phyloP scores from a whole-genome alignment of 2,113 vertebrate genomes.

The Plestiodon gilberti region DNA sequence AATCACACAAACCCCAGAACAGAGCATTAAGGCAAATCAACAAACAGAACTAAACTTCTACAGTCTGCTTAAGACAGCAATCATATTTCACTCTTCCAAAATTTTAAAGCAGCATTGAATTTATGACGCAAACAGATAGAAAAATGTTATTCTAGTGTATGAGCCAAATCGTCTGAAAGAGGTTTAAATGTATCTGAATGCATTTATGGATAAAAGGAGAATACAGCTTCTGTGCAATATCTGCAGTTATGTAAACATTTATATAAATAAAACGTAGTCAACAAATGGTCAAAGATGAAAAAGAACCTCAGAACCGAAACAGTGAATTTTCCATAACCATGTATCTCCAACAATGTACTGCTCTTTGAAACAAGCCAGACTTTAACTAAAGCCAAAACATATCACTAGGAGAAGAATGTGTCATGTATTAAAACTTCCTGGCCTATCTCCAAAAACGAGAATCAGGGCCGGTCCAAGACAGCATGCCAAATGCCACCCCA shows the following conservation, averaged over 20 bases:
- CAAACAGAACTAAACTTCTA: too few species aligned
- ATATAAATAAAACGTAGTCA: not conserved
- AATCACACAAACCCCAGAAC: not conserved
- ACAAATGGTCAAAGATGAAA: conserved; percentile 54
- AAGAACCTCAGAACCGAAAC: conserved; percentile 35
- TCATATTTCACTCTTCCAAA: not conserved
- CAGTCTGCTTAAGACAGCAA: not conserved
- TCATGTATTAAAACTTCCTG: conserved; percentile 77
- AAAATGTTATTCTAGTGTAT: not conserved
- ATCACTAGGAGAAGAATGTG: conserved; percentile 63
- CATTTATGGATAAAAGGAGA: not conserved
- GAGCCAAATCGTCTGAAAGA: conserved; percentile 24
- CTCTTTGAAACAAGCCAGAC: conserved; percentile 60
- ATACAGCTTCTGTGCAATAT: not conserved
- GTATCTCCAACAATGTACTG: conserved; percentile 55
- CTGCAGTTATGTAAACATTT: not conserved
- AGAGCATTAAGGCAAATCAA: too few species aligned
- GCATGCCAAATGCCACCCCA: too few species aligned
- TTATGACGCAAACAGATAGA: not conserved
- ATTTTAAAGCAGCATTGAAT: conserved; percentile 25
- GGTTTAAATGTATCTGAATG: not conserved
- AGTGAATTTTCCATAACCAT: conserved; percentile 52
- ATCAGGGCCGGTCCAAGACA: conserved; percentile 53
- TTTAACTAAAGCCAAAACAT: conserved; percentile 70
- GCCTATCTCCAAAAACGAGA: conserved; percentile 65